phyloP scores from a whole-genome alignment of 2,797 vertebrate genomes.

The Dermochelys coriacea region DNA sequence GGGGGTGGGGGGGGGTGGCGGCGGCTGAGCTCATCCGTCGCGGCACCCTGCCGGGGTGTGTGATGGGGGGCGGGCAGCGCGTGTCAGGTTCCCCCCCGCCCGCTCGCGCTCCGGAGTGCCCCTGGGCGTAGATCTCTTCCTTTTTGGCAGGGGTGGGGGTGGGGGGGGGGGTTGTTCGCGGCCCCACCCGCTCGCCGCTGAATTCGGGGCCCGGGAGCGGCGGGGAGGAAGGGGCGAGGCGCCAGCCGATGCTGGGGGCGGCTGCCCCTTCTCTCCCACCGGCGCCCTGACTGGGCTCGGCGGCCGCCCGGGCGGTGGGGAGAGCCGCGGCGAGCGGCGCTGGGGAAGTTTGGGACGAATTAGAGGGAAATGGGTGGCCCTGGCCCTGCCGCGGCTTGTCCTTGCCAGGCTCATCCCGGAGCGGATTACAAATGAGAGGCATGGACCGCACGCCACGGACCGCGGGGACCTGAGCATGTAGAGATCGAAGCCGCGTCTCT shows the following conservation, averaged over 20 bases:
- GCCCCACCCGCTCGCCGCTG: background rate
- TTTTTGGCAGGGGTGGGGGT: background rate
- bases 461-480: slow-evolving; percentile 41
- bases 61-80: background rate
- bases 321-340: background rate
- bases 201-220: background rate
- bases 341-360: background rate
- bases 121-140: too few relatives aligned
- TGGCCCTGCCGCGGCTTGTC: background rate
- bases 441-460: background rate
- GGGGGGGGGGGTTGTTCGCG: background rate
- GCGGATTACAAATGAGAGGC: slow-evolving; percentile 23
- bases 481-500: slow-evolving; percentile 42
- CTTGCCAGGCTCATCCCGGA: background rate
- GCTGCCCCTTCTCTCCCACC: background rate
- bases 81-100: slow-evolving; percentile 16
- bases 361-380: background rate
- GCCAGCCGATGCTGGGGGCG: background rate
- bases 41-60: background rate
- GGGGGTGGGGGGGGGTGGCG: background rate
- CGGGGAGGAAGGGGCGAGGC: background rate
- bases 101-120: background rate
- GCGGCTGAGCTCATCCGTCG: background rate
- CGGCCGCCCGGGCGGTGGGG: background rate
- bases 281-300: background rate